A percentile compares a stretch with the other conserved stretches of the same genome.
These are phyloP conservation scores for Clarias pachynema DNA, from an alignment of 2,797 vertebrate species.

Conservation along the genomic window DNA sequence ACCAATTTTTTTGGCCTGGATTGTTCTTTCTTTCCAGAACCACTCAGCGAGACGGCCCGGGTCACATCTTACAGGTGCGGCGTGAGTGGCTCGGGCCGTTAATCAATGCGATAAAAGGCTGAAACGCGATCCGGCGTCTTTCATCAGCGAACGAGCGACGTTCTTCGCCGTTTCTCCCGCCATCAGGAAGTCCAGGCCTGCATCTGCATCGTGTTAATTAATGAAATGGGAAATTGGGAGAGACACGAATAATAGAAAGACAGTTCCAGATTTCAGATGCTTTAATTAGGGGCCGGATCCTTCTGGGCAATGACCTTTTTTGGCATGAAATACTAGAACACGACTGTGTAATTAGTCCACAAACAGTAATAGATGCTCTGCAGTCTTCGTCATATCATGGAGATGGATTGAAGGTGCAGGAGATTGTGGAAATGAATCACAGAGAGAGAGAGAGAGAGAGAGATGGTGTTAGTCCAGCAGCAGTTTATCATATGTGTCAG, in stretches of 20 bases:
- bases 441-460: neutral
- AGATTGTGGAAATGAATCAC: constrained; percentile 8
- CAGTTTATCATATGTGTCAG: constrained; percentile 23
- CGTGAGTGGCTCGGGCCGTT: neutral
- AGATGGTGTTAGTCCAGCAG: neutral
- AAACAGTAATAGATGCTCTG: constrained; percentile 38
- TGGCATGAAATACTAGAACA: constrained; percentile 17
- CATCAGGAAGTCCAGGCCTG: constrained; percentile 27
- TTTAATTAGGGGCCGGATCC: constrained; percentile 45
- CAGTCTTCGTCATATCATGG: constrained; percentile 32
- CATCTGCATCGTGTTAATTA: constrained; percentile 46
- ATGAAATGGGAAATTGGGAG: constrained; percentile 45
- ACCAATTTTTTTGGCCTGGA: constrained; percentile 40
- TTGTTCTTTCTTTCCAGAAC: constrained; percentile 25
- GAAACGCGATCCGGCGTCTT: constrained; percentile 19
- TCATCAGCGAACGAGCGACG: constrained; percentile 1
- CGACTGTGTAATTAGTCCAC: constrained; percentile 37
- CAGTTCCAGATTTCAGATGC: constrained; percentile 48
- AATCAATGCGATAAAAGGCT: constrained; percentile 45
- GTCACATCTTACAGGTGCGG: constrained; percentile 44
- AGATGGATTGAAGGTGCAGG: constrained; percentile 24
- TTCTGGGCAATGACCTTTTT: constrained; percentile 27
- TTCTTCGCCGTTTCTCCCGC: neutral
- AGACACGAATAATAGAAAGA: constrained; percentile 47
- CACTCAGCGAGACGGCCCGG: constrained; percentile 28